Base-by-base conservation (phyloP, 2,888 invertebrate genomes). In the Philereme transversata region DNA sequence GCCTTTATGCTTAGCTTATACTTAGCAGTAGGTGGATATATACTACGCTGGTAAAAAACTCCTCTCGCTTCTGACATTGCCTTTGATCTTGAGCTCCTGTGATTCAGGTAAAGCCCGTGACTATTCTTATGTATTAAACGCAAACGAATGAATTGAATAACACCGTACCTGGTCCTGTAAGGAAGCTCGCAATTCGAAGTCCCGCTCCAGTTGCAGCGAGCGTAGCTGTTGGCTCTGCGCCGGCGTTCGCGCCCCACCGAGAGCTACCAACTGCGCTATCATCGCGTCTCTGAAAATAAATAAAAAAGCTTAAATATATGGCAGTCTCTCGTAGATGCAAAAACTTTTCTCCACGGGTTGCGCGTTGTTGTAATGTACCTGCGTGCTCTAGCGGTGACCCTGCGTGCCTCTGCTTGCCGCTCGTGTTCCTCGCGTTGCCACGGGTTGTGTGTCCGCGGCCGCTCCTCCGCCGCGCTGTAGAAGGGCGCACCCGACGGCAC, bases 391-490 rank as follows among this genome's bases (percentile, higher is more conserved):
- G 83, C 83, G 50, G 81, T 82, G 4, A 71, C 73, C 0, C 90
- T 77, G 0, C 90, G 67, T 8, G 82, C 83, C 76, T 90, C 91
- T 5, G 83, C 85, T 77, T 88, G 94, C 72, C 96, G 95, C 90
- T 98, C 98, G 74, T 96, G 95, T 84, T 98, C 98, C 90, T 98
- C 98, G 35, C 98, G 93, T 77, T 98, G 97, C 98, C 98, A 98
- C 1, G 98, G 98, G 93, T 97, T 97, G 74, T 95, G 93, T 80
- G 92, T 86, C 65, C 62, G 75, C 61, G 59, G 60, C 88, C 83
- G 3, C 81, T 83, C 62, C 76, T 76, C 67, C 80, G 82, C 51
- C 77, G 78, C 57, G 22, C 8, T 34, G 53, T 41, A 43, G 34
- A 35, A 44, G 43, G 9, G 33, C 1, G 35, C 76, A 75, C 67